Base-by-base conservation (phyloP, 2,113 vertebrate genomes). In the Pseudorhombus dupliciocellatus region DNA sequence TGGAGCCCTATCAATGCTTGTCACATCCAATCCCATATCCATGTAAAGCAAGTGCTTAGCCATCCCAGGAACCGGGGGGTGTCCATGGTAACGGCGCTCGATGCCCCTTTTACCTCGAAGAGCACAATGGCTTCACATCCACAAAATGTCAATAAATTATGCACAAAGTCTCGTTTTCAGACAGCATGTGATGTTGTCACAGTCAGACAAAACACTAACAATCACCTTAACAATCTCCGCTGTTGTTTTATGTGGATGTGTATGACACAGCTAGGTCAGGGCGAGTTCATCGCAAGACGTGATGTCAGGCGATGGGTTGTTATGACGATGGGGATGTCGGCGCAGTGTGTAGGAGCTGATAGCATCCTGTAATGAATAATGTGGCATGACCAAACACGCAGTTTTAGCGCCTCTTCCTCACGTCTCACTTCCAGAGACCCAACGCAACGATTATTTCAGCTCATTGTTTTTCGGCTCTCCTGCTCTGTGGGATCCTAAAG, bases 21-120 rank as follows among this genome's bases (percentile, higher is more conserved):
- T 72, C 75, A 79, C 79, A 68, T 74, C 57, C 25, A 48, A 59
- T 61, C 58, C 37, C 57, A 62, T 57, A 63, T 30, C 46, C 58
- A 50, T 79, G 60, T 72, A 77, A 81, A 67, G 53, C 24, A 51
- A 56, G 65, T 42, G 37, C 25, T 72, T 63, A 50, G 46, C 28
- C 73, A 57, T 44, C 51, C 61, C 31, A 37, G 52, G 59, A 75
- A 50, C 53, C 28, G 0, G 2, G 12, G 58, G 64, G 69, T 83
- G 80, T 86, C 85, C 76, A 86, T 87, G 73, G 76, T 42, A 83
- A 80, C 69, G 0, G 59, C 54, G 66, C 44, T 15, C 10, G 15
- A 77, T 72, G 53, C 25, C 30, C 67, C 31, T 66, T 77, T 70
- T 73, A 69, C 40, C 50, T 57, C 34, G 1, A 67, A 80, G 51